Percentiles rank a stretch among this genome's conserved stretches.
Evolutionary conservation across 1,140 invertebrate species (phyloP).

Genomic region (Halyomorpha halys): DNA sequence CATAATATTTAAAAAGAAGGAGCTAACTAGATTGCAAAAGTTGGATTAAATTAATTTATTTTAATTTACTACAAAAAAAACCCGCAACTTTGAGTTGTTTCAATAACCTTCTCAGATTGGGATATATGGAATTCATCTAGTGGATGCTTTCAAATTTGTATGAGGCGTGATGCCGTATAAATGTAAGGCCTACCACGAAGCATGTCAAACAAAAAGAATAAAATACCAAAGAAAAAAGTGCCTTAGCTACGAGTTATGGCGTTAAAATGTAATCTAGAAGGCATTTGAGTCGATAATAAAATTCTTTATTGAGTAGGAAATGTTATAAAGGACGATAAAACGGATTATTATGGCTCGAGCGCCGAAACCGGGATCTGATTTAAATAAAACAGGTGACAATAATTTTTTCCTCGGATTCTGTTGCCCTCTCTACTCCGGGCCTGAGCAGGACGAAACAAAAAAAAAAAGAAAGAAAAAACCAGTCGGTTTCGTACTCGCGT

Average conservation of each 20-base stretch:
- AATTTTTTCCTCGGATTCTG: slow-evolving; percentile 1
- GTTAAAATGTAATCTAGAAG: slow-evolving; percentile 17
- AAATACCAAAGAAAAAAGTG: background rate
- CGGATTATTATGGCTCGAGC: slow-evolving; percentile 9
- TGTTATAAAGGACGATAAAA: slow-evolving; percentile 16
- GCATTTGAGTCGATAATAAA: slow-evolving; percentile 15
- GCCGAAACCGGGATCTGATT: slow-evolving; percentile 8
- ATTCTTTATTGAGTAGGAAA: slow-evolving; percentile 18
- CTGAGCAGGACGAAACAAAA: no score
- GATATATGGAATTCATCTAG: no score
- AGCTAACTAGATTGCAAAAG: no score
- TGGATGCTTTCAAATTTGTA: no score
- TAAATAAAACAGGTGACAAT: slow-evolving; percentile 19
- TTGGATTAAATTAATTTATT: no score
- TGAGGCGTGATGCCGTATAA: background rate
- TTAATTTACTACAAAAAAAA: no score
- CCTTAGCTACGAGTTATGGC: slow-evolving; percentile 1
- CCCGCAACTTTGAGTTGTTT: no score
- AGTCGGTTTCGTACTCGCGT: slow-evolving; percentile 6
- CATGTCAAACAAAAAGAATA: background rate
- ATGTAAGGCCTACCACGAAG: slow-evolving; percentile 1
- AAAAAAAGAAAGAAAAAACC: background rate
- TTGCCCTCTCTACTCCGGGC: no score
- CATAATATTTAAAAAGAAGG: no score
- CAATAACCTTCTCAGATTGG: no score